Base-by-base conservation (phyloP, 2,888 invertebrate genomes). In the Trypoxylon attenuatum region DNA sequence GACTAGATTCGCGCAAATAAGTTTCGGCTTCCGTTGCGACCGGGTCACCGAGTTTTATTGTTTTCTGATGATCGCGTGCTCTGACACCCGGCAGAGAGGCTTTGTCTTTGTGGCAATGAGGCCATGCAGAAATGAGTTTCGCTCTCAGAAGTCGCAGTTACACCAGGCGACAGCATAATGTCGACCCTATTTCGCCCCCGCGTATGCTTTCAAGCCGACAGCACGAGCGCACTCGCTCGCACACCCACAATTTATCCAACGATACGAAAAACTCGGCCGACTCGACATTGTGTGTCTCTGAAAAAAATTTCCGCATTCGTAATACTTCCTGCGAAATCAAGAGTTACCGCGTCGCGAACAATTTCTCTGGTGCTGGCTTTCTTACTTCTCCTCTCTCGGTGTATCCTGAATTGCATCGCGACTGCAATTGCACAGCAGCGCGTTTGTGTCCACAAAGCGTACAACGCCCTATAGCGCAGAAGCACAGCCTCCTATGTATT, bases 301-400 rank as follows among this genome's bases (percentile, higher is more conserved):
- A 21, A 43, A n/a, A n/a, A 25, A 46, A 46, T 46, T 46, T 46
- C 19, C 6, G n/a, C 29, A 27, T 33, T 53, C 50, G 23, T 23
- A 8, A n/a, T 29, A 29, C 22, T 27, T n/a, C 29, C 42, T 27
- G 43, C 25, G 27, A 45, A 51, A 65, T 65, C 65, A 62, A n/a
- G 22, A 51, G 62, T 56, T 42, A 45, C n/a, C 25, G 16, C 33
- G 33, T 33, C 13, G 10, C 46, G 19, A 18, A 45, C 41, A 47
- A 61, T 64, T 61, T 65, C 61, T 55, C 27, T 19, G 18, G 23
- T 19, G 13, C 13, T n/a, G 13, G 8, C 29, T 29, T 22, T 8
- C 43, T 33, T 33, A 16, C 53, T 25, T 45, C 25, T 27, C 16
- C 25, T 16, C 25, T 43, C 13, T 3, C 23, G 16, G 10, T 27